Conservation (phyloP, 2,888 invertebrate genomes). For the Trissonchulus latispiculum region DNA sequence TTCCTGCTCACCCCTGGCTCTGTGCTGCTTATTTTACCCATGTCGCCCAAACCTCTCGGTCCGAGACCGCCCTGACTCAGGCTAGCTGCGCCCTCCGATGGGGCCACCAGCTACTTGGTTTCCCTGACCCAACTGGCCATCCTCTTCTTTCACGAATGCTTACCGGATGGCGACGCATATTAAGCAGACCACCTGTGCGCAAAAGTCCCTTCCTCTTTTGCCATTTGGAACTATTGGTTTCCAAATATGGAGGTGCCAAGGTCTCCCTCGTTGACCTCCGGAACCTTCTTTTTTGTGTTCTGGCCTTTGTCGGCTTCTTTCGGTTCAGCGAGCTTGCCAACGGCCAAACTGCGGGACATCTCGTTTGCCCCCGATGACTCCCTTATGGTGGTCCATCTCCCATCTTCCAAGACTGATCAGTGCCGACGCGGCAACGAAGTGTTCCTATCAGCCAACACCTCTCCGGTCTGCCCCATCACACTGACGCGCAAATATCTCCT, state of each 20-base stretch:
- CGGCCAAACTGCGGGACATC: not conserved
- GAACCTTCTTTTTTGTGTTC: not conserved
- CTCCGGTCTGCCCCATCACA: not conserved
- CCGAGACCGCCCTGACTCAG: no score
- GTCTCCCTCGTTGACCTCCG: not conserved
- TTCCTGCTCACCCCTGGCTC: not conserved
- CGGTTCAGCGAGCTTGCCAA: not conserved
- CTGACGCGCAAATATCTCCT: no score
- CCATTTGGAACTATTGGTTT: not conserved
- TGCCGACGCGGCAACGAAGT: not conserved
- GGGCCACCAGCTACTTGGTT: not conserved
- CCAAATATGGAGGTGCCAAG: not conserved
- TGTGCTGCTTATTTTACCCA: not conserved
- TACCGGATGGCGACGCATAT: not conserved
- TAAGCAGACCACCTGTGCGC: not conserved
- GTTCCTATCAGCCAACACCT: not conserved
- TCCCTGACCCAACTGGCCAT: not conserved
- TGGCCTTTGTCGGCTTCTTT: not conserved
- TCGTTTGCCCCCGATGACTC: not conserved
- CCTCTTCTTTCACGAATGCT: not conserved
- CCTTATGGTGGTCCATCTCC: not conserved
- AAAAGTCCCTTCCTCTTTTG: not conserved
- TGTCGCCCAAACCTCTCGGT: not conserved
- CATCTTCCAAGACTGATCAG: not conserved
- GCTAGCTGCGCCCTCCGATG: no score